Evolutionary conservation across 2,888 invertebrate genomes (phyloP), one percentile per base, ranked within the genome.

Genomic region (Ypsolopha scabrella): DNA sequence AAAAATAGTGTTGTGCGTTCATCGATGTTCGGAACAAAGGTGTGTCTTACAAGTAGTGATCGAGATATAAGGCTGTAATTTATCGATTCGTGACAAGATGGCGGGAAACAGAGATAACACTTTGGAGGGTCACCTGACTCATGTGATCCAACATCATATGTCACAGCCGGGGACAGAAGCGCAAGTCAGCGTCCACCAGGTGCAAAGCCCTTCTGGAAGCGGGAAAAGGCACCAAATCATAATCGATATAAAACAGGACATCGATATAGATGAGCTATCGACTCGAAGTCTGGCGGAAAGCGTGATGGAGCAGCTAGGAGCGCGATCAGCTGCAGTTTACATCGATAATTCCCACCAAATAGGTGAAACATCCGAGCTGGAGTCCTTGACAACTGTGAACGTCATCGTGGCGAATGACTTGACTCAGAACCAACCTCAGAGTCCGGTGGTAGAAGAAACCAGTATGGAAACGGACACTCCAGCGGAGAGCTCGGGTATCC

Each of bases 151-250:
- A 52, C 85, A 83, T 7, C 79, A 83, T 53, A 79, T 82, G 67
- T 72, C 79, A 1, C 78, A 80, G 55, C 69, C 69, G 0, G 76
- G 74, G 1, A 66, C 78, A 0, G 85, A 86, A 41, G 82, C 86
- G 0, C 82, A 83, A 55, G 85, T 87, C 34, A 82, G 85, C 68
- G 85, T 87, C 0, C 87, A 86, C 51, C 85, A 86, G 52, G 77
- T 83, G 13, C 78, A 79, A 51, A 75, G 70, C 33, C 75, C 82
- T 0, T 65, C 78, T 0, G 83, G 82, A 0, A 75, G 78, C 39
- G 82, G 85, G 6, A 86, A 86, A 54, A 67, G 83, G 0, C 87
- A 87, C 53, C 87, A 87, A 58, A 87, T 87, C 41, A 87, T 87
- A 48, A 87, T 87, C 39, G 87, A 87, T 53, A 87, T 87, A 8